Evolutionary conservation across 2,888 invertebrate species (phyloP).

Genomic region (Cosmopolites sordidus): DNA sequence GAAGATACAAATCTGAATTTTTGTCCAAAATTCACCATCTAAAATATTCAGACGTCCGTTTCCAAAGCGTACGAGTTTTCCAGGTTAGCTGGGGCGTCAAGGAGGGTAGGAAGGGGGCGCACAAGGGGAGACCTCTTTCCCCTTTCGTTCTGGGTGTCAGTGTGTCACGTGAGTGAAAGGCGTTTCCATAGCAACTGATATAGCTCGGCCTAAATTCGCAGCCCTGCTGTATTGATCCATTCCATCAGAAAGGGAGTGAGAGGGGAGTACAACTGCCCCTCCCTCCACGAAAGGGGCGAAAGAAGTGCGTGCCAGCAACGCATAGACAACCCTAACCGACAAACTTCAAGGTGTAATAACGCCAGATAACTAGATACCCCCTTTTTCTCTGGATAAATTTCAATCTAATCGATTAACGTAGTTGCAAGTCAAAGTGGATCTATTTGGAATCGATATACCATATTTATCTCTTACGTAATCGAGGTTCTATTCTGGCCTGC

Average conservation of each 20-base stretch:
- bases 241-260: background rate
- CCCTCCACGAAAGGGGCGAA: background rate
- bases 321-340: no score
- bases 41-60: background rate
- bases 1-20: no score
- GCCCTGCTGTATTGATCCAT: conserved; percentile 46
- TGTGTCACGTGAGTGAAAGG: conserved; percentile 47
- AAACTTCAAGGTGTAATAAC: no score
- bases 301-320: no score
- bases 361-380: no score
- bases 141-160: conserved; percentile 45
- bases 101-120: conserved; percentile 6
- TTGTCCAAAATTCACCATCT: no score
- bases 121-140: conserved; percentile 5
- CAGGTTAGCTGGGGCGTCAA: background rate
- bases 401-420: no score
- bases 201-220: conserved; percentile 48
- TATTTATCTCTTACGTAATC: no score
- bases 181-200: conserved; percentile 46
- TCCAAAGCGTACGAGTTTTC: background rate
- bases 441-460: no score
- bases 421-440: no score
- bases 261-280: background rate
- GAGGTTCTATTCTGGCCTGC: no score
- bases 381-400: no score